A percentile compares a stretch with the other conserved stretches of the same genome.
phyloP scores from a whole-genome alignment of 2,888 invertebrate genomes.

The Toxonevra muliebris region DNA sequence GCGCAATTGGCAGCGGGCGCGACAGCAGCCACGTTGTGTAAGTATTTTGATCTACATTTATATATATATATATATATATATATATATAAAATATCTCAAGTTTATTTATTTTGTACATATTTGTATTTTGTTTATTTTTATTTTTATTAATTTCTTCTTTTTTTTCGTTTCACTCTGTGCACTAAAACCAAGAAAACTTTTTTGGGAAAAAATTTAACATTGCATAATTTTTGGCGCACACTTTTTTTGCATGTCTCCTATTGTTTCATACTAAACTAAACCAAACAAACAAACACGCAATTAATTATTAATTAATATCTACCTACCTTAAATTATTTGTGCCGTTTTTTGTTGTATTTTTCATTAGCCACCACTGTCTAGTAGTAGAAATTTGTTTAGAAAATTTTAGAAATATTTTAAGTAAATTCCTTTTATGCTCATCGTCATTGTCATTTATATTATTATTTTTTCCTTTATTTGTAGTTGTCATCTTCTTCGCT shows the following conservation, averaged over 20 bases:
- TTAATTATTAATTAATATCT: too few species aligned
- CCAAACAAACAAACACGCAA: too few species aligned
- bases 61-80: not conserved
- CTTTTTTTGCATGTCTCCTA: constrained; percentile 11
- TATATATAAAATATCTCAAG: not conserved
- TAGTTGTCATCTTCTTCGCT: too few species aligned
- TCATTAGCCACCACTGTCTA: too few species aligned
- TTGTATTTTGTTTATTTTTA: constrained; percentile 2
- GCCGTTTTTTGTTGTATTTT: too few species aligned
- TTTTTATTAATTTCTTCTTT: constrained; percentile 6
- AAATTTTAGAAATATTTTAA: too few species aligned
- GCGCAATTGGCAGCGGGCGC: constrained; percentile 48
- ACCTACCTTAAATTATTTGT: too few species aligned
- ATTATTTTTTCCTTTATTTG: too few species aligned
- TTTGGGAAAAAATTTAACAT: not conserved
- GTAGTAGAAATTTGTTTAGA: too few species aligned
- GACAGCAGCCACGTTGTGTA: constrained; percentile 63
- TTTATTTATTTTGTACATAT: not conserved
- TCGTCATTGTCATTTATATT: too few species aligned
- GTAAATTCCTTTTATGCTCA: too few species aligned
- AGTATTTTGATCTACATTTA: constrained; percentile 51
- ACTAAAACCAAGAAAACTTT: not conserved
- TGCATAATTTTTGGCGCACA: constrained; percentile 21
- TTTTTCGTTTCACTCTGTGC: not conserved
- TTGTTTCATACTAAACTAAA: too few species aligned